Percentiles rank a stretch among this genome's conserved stretches.
These are phyloP conservation scores for Coptodon bakossiorum DNA, from an alignment of 2,113 vertebrate species.

Conservation along the genomic window DNA sequence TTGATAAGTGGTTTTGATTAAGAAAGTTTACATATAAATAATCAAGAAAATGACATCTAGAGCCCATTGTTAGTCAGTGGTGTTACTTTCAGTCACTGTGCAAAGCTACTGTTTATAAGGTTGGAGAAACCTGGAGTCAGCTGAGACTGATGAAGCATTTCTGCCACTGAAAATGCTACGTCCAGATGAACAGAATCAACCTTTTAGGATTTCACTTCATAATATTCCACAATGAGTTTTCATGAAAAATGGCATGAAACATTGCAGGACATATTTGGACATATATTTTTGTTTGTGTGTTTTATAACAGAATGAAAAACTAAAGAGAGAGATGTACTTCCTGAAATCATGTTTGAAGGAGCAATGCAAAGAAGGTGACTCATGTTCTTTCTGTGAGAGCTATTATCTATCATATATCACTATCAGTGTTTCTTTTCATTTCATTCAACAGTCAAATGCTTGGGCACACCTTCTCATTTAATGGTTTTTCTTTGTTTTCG, in stretches of 20 bases:
- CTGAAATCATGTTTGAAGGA: background rate
- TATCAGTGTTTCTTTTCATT: background rate
- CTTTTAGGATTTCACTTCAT: background rate
- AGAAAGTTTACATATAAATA: too few species aligned
- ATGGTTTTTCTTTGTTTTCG: background rate
- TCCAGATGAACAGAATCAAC: background rate
- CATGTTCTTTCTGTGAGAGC: background rate
- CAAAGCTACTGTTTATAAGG: too few species aligned
- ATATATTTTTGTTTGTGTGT: background rate
- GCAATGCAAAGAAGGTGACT: conserved; percentile 47
- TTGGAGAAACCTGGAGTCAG: too few species aligned
- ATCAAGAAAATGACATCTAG: too few species aligned
- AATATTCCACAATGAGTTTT: background rate
- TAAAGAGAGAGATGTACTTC: background rate
- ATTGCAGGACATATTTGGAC: background rate
- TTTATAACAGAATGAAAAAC: conserved; percentile 69
- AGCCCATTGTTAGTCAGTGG: too few species aligned
- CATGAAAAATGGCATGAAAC: background rate
- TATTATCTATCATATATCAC: background rate
- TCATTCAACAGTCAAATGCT: background rate
- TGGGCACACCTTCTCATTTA: background rate
- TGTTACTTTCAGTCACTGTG: too few species aligned
- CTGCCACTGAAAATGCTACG: background rate
- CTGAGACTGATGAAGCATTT: background rate
- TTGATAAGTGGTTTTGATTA: too few species aligned